A percentile compares a stretch with the other conserved stretches of the same genome.
Evolutionary conservation across 2,888 invertebrate genomes (phyloP).

Genomic region (Lomographa bimaculata): DNA sequence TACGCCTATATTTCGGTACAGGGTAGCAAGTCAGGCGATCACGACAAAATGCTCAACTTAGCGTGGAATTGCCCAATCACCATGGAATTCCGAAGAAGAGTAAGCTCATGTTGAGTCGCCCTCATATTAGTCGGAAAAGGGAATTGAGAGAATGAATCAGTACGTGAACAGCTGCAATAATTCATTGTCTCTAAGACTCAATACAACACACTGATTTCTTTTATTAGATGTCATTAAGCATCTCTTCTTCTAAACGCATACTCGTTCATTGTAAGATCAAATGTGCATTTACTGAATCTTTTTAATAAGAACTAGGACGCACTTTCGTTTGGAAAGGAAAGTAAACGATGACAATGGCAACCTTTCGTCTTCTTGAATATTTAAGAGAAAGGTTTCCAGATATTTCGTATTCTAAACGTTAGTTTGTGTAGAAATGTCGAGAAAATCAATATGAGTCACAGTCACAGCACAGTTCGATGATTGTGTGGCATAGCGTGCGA

Average conservation of each 20-base stretch:
- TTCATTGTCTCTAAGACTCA: slow-evolving; percentile 12
- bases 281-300: slow-evolving; percentile 53
- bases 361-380: slow-evolving; percentile 51
- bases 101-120: too few relatives aligned
- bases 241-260: slow-evolving; percentile 27
- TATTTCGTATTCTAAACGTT: slow-evolving; percentile 33
- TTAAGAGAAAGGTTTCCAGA: slow-evolving; percentile 44
- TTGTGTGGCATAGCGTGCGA: slow-evolving; percentile 28
- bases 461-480: slow-evolving; percentile 28
- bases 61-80: too few relatives aligned
- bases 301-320: slow-evolving; percentile 63
- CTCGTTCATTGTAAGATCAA: slow-evolving; percentile 51
- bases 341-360: slow-evolving; percentile 56
- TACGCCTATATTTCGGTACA: too few relatives aligned
- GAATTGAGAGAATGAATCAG: too few relatives aligned
- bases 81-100: too few relatives aligned
- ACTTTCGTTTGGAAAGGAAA: slow-evolving; percentile 75
- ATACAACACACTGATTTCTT: slow-evolving; percentile 24
- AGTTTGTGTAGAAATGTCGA: slow-evolving; percentile 30
- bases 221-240: slow-evolving; percentile 28
- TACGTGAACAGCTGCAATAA: slow-evolving; percentile 12
- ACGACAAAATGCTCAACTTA: too few relatives aligned
- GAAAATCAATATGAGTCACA: slow-evolving; percentile 34
- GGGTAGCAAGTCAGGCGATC: too few relatives aligned
- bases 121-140: too few relatives aligned